Base-by-base conservation (phyloP, 2,113 vertebrate species). In the Rallus limicola region DNA sequence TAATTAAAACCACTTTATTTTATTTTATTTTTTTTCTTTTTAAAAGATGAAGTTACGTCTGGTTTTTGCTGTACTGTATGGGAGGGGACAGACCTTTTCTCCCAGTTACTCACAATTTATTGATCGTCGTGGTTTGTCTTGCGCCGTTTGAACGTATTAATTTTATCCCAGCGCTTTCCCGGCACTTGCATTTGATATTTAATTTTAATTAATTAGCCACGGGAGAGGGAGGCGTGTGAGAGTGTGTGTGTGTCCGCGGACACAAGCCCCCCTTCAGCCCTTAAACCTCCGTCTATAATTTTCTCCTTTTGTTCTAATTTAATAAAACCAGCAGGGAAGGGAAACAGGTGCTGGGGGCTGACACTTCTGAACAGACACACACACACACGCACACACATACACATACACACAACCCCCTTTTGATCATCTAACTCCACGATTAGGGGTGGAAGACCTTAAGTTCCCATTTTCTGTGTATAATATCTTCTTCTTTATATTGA, bases 401-500 rank as follows among this genome's bases (percentile, higher is more conserved):
- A 28, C 59, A 24, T 40, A 20, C 28, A 29, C 31, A 44, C 3
- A 38, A 58, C 59, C 68, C 40, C 42, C 56, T 83, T 93, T 52
- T 87, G 86, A 86, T 81, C 82, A n/a, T 21, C 68, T 68, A 65
- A 65, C 74, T 72, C 62, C 65, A 10, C 77, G 55, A 34, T 87
- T 92, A 86, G 90, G 65, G 86, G 29, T 42, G 82, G 90, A 60
- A 93, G 90, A 93, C 88, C 93, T 87, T 18, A 87, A 65, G 56
- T 84, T 90, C 95, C 79, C 77, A 29, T 92, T 94, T 94, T 85
- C 91, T 48, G 68, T 21, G 71, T 88, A 88, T 91, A 88, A 97
- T 93, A 96, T 96, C 96, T 91, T 92, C 96, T 91, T 92, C 95
- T 94, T 94, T 86, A 90, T 94, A 92, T 82, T 90, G 96, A 97